These are phyloP conservation scores for Ivindomyrus marchei DNA, from an alignment of 2,113 vertebrate species.

Conservation along the genomic window DNA sequence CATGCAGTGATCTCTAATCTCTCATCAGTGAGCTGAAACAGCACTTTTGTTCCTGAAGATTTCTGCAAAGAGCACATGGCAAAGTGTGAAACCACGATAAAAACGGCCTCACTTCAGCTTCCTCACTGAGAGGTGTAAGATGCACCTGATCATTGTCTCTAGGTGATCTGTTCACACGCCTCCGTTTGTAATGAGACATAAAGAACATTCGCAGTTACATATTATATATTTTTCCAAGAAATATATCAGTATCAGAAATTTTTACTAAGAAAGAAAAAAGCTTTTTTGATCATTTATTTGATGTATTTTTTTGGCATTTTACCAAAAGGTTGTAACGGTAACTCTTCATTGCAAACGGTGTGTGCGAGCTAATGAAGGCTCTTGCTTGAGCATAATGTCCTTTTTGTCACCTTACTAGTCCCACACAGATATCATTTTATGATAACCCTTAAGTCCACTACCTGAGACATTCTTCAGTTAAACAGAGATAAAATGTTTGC, in stretches of 20 bases:
- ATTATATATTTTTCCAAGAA: background rate
- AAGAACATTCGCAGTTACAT: background rate
- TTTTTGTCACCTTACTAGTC: background rate
- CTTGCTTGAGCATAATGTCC: background rate
- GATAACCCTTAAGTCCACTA: background rate
- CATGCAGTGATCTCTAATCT: slow-evolving; percentile 57
- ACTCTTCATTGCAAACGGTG: background rate
- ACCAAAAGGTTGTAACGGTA: background rate
- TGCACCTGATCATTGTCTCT: slow-evolving; percentile 41
- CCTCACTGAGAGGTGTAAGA: slow-evolving; percentile 13
- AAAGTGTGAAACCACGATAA: slow-evolving; percentile 26
- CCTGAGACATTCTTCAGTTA: background rate
- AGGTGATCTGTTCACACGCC: slow-evolving; percentile 31
- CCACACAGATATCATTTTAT: background rate
- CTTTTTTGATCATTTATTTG: background rate
- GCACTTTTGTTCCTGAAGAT: slow-evolving; percentile 33
- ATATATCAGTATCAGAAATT: background rate
- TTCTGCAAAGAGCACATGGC: slow-evolving; percentile 27
- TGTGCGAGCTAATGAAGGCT: background rate
- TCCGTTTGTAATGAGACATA: background rate
- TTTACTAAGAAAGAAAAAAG: background rate
- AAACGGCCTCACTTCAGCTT: slow-evolving; percentile 4
- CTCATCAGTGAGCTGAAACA: slow-evolving; percentile 46
- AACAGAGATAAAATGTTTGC: background rate
- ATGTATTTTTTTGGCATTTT: background rate